Evolutionary conservation across 1,140 invertebrate species (phyloP).

Genomic region (Drosophila subobscura): DNA sequence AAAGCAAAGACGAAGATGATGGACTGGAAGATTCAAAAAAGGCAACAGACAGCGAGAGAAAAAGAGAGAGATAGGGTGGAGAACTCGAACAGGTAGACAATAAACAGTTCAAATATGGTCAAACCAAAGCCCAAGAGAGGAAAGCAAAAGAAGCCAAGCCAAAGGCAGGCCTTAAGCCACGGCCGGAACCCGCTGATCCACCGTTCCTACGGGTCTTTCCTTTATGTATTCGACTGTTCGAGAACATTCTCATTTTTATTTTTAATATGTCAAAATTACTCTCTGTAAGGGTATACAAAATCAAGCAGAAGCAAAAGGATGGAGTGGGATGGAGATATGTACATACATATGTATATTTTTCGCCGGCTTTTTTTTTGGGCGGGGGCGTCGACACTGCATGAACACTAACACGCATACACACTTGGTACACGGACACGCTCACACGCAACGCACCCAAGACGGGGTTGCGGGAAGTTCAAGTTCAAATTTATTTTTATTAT

Average conservation of each 20-base stretch:
- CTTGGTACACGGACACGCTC: conserved; percentile 17
- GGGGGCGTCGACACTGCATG: conserved; percentile 38
- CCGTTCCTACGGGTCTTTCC: too few species aligned
- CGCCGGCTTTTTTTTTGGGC: conserved; percentile 20
- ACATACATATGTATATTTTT: not conserved
- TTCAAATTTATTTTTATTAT: conserved; percentile 77
- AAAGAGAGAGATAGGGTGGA: not conserved
- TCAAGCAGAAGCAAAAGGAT: too few species aligned
- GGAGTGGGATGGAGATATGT: too few species aligned
- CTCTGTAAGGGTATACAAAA: too few species aligned
- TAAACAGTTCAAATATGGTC: too few species aligned
- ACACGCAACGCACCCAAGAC: conserved; percentile 23
- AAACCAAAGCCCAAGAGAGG: too few species aligned
- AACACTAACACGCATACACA: conserved; percentile 25
- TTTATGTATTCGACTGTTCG: too few species aligned
- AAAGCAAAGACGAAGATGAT: conserved; percentile 12
- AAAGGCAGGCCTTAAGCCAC: too few species aligned
- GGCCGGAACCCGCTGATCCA: not conserved
- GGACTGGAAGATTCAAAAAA: conserved; percentile 11
- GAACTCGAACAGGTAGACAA: not conserved
- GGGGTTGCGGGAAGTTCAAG: conserved; percentile 71
- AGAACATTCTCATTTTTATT: not conserved
- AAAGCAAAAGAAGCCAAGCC: not conserved
- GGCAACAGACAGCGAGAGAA: not conserved
- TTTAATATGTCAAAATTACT: not conserved